A percentile compares a stretch with the other conserved stretches of the same genome.
Evolutionary conservation across 2,888 invertebrate species (phyloP).

Genomic region (Caenorhabditis parvicauda): DNA sequence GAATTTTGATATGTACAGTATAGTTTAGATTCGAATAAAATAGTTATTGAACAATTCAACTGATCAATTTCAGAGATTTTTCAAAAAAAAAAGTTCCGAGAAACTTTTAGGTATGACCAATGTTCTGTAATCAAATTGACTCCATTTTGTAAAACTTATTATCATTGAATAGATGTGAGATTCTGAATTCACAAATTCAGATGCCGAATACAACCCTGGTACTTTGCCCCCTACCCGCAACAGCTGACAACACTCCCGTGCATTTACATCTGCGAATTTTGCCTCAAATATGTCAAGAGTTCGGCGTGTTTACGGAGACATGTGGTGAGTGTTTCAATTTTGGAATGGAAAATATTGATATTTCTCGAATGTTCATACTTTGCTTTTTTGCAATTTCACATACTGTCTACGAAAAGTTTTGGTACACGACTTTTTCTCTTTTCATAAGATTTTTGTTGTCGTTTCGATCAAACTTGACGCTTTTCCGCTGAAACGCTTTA

Average conservation of each 20-base stretch:
- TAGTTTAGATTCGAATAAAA: background rate
- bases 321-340: constrained; percentile 68
- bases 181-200: constrained; percentile 57
- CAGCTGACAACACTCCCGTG: constrained; percentile 68
- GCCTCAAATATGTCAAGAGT: constrained; percentile 93
- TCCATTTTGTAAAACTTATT: background rate
- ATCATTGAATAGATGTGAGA: background rate
- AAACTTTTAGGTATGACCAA: background rate
- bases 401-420: background rate
- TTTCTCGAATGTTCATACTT: too few relatives aligned
- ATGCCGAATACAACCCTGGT: constrained; percentile 94
- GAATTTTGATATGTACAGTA: background rate
- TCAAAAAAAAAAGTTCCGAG: background rate
- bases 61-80: too few relatives aligned
- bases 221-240: constrained; percentile 98
- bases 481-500: background rate
- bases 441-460: too few relatives aligned
- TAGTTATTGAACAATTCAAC: background rate
- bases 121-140: background rate
- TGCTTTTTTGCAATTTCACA: background rate
- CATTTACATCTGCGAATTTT: constrained; percentile 98
- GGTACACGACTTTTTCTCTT: too few relatives aligned
- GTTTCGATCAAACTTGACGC: background rate
- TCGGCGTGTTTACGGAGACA: constrained; percentile 90
- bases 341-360: too few relatives aligned